A percentile compares a stretch with the other conserved stretches of the same genome.
Evolutionary conservation across 1,140 invertebrate genomes (phyloP).

Genomic region (silkworm (Bombyx mori)): ASM3026992v2 NC_085119.1:7068001-7068500

Average conservation of each 20-base stretch:
- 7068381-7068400: slow-evolving; percentile 78
- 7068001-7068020: slow-evolving; percentile 80
- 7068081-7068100: slow-evolving; percentile 4
- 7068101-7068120: slow-evolving; percentile 1
- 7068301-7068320: slow-evolving; percentile 36
- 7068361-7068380: slow-evolving; percentile 73
- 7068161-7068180: not conserved
- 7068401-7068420: slow-evolving; percentile 71
- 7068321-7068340: slow-evolving; percentile 42
- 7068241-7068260: slow-evolving; percentile 75
- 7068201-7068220: slow-evolving; percentile 82
- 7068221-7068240: slow-evolving; percentile 84
- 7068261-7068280: slow-evolving; percentile 75
- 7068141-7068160: not conserved
- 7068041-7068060: slow-evolving; percentile 45
- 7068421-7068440: too few relatives aligned
- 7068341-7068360: slow-evolving; percentile 45
- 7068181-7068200: slow-evolving; percentile 72
- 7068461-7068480: too few relatives aligned
- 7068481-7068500: too few relatives aligned
- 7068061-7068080: not conserved
- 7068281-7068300: slow-evolving; percentile 31
- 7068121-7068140: not conserved
- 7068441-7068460: too few relatives aligned
- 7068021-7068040: slow-evolving; percentile 60